Base-by-base conservation (phyloP, 1,140 invertebrate species). In the Conopomorpha cramerella region DNA sequence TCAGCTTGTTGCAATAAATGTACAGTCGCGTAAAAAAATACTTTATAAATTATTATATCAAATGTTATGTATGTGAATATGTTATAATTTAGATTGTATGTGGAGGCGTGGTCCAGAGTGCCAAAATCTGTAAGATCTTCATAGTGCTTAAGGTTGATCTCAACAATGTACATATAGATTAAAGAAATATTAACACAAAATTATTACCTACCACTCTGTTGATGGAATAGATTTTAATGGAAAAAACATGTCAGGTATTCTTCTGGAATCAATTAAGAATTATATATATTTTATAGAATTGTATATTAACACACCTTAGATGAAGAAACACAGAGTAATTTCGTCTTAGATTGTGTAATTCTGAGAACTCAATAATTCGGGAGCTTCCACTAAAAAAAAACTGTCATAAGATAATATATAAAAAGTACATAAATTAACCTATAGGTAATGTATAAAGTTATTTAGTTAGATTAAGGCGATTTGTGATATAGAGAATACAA, bases 401-500 rank as follows among this genome's bases (percentile, higher is more conserved):
- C 8, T 19, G 11, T 16, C 11, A 4, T 23, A 25, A n/a, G n/a
- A n/a, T n/a, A n/a, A n/a, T n/a, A n/a, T n/a, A n/a, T n/a, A n/a
- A n/a, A n/a, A n/a, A n/a, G n/a, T n/a, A n/a, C n/a, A n/a, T n/a
- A n/a, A n/a, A n/a, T n/a, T n/a, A n/a, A n/a, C n/a, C n/a, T n/a
- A n/a, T n/a, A n/a, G n/a, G n/a, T n/a, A n/a, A n/a, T n/a, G n/a
- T n/a, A n/a, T n/a, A n/a, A n/a, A n/a, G n/a, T n/a, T n/a, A n/a
- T n/a, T n/a, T n/a, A n/a, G n/a, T n/a, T n/a, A n/a, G n/a, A 10
- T 23, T 23, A 23, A 23, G 42, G 55, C 47, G 41, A 60, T 52
- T 58, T 70, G 65, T 70, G 65, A 70, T 70, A 70, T 70, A 70
- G n/a, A n/a, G 65, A 51, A 45, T 63, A 64, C 49, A 56, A 61